phyloP scores from a whole-genome alignment of 2,888 invertebrate genomes.

The Nesidiocoris tenuis region DNA sequence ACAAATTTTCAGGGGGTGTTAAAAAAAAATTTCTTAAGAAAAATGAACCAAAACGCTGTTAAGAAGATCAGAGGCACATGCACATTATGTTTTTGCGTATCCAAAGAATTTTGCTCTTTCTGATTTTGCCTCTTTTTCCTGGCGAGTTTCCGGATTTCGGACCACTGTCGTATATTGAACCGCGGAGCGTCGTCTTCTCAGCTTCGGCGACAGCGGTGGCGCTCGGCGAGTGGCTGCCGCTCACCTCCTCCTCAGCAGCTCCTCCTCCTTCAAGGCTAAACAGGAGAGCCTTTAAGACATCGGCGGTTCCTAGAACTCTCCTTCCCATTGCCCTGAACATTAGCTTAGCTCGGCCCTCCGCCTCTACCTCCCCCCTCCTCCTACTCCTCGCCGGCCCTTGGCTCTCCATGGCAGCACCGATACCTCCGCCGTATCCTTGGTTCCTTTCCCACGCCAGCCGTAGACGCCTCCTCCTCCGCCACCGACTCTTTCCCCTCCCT shows the following conservation, averaged over 20 bases:
- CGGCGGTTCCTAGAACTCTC: slow-evolving; percentile 40
- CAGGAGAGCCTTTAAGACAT: slow-evolving; percentile 29
- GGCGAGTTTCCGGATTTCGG: no score
- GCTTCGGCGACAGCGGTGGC: background rate
- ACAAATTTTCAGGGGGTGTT: no score
- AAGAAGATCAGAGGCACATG: no score
- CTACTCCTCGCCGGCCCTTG: background rate
- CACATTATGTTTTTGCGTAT: no score
- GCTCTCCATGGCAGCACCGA: background rate
- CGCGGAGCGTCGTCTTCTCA: background rate
- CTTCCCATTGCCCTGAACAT: slow-evolving; percentile 1
- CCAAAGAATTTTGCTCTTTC: no score
- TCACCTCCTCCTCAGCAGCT: background rate
- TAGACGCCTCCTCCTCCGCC: slow-evolving; percentile 4
- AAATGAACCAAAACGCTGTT: no score
- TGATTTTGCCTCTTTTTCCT: no score
- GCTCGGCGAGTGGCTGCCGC: background rate
- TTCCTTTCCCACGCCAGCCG: slow-evolving; percentile 35
- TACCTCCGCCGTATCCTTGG: slow-evolving; percentile 24
- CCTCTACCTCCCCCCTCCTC: no score
- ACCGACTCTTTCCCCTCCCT: no score
- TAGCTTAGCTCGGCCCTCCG: slow-evolving; percentile 16
- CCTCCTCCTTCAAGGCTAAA: slow-evolving; percentile 6
- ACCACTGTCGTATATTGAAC: no score
- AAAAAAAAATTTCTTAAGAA: no score